These are phyloP conservation scores for Drosophila santomea DNA, from an alignment of 1,140 invertebrate species.

Conservation along the genomic window DNA sequence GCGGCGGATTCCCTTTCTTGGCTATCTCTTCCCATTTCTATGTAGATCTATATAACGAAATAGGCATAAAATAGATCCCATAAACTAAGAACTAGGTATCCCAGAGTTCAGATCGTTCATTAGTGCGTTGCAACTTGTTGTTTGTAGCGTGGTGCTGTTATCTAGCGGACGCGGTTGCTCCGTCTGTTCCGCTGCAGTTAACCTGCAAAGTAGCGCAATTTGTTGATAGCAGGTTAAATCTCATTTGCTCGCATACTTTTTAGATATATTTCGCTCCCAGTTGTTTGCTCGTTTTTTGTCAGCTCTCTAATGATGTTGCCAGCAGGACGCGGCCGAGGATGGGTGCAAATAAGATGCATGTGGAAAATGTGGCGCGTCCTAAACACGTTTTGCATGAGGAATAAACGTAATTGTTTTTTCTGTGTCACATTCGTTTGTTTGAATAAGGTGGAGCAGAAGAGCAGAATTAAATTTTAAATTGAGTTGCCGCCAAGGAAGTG, in stretches of 20 bases:
- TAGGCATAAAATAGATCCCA: neutral
- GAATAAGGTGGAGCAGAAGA: conserved; percentile 14
- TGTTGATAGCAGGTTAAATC: conserved; percentile 82
- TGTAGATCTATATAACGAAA: too few species aligned
- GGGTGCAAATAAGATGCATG: conserved; percentile 41
- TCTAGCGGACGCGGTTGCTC: conserved; percentile 32
- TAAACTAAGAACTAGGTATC: conserved; percentile 1
- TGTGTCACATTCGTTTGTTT: conserved; percentile 48
- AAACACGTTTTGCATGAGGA: conserved; percentile 67
- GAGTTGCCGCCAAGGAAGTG: conserved; percentile 31
- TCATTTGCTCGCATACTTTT: conserved; percentile 69
- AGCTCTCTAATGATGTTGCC: conserved; percentile 68
- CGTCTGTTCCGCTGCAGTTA: conserved; percentile 79
- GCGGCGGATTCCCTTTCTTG: too few species aligned
- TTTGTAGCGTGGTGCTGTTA: conserved; percentile 21
- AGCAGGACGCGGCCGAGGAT: conserved; percentile 9
- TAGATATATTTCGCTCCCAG: conserved; percentile 49
- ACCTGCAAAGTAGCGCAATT: conserved; percentile 83
- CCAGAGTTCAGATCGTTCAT: neutral
- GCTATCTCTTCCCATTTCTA: too few species aligned
- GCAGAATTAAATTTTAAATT: conserved; percentile 46
- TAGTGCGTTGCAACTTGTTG: conserved; percentile 15
- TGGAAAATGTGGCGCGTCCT: conserved; percentile 57
- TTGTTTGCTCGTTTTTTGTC: conserved; percentile 15
- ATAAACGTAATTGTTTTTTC: conserved; percentile 75